Conservation (phyloP, 2,797 vertebrate genomes). For the Iguana delicatissima region DNA sequence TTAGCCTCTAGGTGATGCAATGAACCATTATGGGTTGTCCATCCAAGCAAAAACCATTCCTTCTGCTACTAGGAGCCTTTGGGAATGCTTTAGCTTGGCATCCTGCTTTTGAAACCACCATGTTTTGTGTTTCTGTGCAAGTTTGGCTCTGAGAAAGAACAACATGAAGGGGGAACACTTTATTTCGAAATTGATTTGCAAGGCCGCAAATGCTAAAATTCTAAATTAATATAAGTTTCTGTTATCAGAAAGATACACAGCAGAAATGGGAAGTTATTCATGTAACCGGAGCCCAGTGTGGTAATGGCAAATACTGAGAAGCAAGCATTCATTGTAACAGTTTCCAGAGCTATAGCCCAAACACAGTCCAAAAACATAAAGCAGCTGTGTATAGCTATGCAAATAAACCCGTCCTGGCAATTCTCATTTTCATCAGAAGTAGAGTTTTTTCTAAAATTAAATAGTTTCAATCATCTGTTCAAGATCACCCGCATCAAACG, state of each 20-base stretch:
- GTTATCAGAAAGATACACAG: neutral
- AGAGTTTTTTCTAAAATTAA: neutral
- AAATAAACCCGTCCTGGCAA: neutral
- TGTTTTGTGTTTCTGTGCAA: neutral
- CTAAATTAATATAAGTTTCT: neutral
- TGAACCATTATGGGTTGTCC: rapidly evolving
- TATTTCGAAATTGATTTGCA: neutral
- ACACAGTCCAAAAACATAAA: neutral
- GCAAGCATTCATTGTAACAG: neutral
- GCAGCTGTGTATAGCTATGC: neutral
- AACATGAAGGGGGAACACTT: neutral
- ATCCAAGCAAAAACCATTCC: neutral
- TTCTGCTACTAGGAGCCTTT: neutral
- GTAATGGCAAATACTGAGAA: neutral
- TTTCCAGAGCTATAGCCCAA: neutral
- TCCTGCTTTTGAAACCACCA: slow-evolving; percentile 31
- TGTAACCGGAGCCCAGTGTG: neutral
- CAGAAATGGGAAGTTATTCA: neutral
- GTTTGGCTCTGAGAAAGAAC: neutral
- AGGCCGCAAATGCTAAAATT: neutral
- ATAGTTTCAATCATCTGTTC: neutral
- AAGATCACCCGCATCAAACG: neutral
- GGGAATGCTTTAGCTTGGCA: neutral
- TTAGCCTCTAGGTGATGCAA: slow-evolving; percentile 34
- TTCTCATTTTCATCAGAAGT: neutral